Evolutionary conservation across 2,888 invertebrate genomes (phyloP).

Genomic region (Cryptus armator): DNA sequence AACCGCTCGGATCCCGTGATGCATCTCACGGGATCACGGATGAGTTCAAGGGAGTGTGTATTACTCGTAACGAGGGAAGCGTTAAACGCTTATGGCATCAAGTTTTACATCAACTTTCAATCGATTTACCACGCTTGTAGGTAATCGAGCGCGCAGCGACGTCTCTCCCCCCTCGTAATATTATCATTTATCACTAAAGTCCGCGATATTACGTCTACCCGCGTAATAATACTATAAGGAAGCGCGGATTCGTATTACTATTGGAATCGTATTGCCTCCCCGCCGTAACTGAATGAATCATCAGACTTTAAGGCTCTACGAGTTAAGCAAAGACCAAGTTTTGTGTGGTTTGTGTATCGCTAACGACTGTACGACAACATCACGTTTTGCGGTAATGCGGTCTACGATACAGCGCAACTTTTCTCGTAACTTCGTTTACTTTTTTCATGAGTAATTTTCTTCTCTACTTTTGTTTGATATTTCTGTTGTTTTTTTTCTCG

Average conservation of each 20-base stretch:
- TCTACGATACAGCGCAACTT: constrained; percentile 7
- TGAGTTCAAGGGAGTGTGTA: not conserved
- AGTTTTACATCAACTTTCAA: constrained; percentile 8
- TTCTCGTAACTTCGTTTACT: not conserved
- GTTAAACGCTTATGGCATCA: constrained; percentile 21
- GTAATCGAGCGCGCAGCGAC: not conserved
- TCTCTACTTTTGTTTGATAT: not conserved
- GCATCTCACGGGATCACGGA: constrained; percentile 41
- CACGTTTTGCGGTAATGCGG: constrained; percentile 27
- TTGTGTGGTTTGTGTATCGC: constrained; percentile 19
- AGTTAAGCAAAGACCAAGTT: constrained; percentile 27
- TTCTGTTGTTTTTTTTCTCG: not conserved
- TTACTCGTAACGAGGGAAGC: constrained; percentile 40
- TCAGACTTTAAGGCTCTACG: constrained; percentile 6
- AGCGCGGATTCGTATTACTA: constrained; percentile 57
- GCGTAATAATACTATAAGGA: constrained; percentile 37
- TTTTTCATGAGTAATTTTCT: not conserved
- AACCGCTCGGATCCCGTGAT: constrained; percentile 7
- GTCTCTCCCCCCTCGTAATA: not conserved
- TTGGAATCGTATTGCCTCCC: constrained; percentile 26
- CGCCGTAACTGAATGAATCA: not conserved
- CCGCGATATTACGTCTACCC: not conserved
- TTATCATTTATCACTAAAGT: not conserved
- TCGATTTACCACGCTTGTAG: constrained; percentile 3
- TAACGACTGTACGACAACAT: constrained; percentile 10